Evolutionary conservation across 2,113 vertebrate species (phyloP).

Genomic region (Sitta europaea): DNA sequence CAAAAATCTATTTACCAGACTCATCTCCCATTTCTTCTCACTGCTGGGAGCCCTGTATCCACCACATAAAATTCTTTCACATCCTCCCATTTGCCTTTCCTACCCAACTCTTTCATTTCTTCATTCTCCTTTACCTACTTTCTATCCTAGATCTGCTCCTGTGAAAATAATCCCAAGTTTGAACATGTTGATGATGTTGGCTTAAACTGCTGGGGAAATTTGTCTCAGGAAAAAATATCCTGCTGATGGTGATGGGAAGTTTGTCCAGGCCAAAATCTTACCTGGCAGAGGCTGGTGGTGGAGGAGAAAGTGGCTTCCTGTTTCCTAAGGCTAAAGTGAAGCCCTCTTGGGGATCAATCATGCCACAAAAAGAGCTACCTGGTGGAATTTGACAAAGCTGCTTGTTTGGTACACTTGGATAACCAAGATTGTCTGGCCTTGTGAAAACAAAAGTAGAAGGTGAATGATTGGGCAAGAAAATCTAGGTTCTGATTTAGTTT

Average conservation of each 20-base stretch:
- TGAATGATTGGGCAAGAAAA: not conserved
- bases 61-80: not conserved
- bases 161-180: not conserved
- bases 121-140: not conserved
- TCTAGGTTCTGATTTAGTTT: not conserved
- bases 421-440: not conserved
- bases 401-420: not conserved
- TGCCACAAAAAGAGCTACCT: not conserved
- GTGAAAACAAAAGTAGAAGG: not conserved
- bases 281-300: not conserved
- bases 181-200: rapidly evolving
- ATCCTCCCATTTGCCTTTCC: not conserved
- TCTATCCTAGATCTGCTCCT: not conserved
- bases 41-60: not conserved
- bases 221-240: not conserved
- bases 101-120: not conserved
- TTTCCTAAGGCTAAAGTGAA: not conserved
- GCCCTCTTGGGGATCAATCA: not conserved
- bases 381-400: not conserved
- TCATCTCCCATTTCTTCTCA: not conserved
- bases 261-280: not conserved
- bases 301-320: not conserved
- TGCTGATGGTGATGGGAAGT: not conserved
- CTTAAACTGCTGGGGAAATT: not conserved
- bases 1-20: not conserved